Conservation (phyloP, 92 coral and sea anemone species). For the Parazoanthus atlanticus region DNA sequence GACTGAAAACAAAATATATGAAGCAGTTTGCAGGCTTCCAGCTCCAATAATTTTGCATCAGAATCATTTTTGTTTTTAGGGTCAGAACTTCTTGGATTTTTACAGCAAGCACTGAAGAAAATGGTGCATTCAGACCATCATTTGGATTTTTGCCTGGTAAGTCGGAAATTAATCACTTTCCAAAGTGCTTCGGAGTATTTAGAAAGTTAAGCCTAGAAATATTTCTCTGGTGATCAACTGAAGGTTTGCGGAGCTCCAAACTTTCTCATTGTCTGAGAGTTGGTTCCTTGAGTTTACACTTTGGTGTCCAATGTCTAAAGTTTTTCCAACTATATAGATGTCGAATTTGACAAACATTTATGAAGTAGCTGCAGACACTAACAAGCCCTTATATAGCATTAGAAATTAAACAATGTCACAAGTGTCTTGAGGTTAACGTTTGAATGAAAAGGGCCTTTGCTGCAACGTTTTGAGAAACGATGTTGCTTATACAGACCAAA, state of each 20-base stretch:
- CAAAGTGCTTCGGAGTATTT: neutral
- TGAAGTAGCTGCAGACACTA: too few species aligned
- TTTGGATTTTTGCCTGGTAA: conserved; percentile 35
- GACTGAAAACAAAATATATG: neutral
- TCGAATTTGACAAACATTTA: too few species aligned
- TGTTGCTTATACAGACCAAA: too few species aligned
- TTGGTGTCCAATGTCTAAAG: neutral
- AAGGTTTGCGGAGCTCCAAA: neutral
- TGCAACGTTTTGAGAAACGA: too few species aligned
- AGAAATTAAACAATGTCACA: too few species aligned
- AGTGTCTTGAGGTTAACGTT: too few species aligned
- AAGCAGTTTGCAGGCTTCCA: neutral
- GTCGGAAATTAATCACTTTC: neutral
- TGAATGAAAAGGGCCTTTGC: too few species aligned
- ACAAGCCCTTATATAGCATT: too few species aligned
- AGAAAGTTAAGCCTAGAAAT: too few species aligned
- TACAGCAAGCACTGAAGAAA: conserved; percentile 41
- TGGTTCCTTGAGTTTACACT: neutral
- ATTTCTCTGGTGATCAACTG: neutral
- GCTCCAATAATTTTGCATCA: neutral
- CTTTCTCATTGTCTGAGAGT: neutral
- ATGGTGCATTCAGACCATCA: conserved; percentile 35
- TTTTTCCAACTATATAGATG: too few species aligned
- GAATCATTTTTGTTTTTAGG: conserved; percentile 3
- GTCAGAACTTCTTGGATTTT: conserved; percentile 36